These are phyloP conservation scores for Indicator indicator DNA, from an alignment of 2,113 vertebrate species.

Conservation along the genomic window DNA sequence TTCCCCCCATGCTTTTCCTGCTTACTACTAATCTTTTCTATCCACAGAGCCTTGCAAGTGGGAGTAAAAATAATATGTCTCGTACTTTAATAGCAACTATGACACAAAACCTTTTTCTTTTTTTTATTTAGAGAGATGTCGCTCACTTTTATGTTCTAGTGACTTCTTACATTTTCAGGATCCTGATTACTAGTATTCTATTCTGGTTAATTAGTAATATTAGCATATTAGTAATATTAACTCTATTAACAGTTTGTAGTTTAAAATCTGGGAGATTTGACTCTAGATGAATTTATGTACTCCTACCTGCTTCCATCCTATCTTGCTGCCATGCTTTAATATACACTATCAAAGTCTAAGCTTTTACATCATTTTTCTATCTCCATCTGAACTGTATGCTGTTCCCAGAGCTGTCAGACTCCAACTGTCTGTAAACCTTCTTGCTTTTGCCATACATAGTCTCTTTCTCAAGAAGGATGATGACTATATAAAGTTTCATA, in stretches of 20 bases:
- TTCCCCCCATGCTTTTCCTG: background rate
- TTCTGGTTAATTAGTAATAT: background rate
- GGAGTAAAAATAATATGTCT: background rate
- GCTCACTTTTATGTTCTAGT: background rate
- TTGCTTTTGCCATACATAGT: fast-evolving
- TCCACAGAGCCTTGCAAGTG: background rate
- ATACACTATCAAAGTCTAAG: background rate
- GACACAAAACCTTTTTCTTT: background rate
- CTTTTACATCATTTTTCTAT: background rate
- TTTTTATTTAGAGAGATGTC: background rate
- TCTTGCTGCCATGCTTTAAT: background rate
- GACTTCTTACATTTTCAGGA: background rate
- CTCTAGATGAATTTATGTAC: fast-evolving
- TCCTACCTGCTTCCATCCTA: background rate
- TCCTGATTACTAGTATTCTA: background rate
- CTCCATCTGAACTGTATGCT: background rate
- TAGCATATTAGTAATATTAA: background rate
- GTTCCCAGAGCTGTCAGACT: background rate
- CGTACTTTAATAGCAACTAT: background rate
- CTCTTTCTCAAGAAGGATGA: background rate
- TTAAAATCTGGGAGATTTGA: background rate
- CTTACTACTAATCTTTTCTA: constrained; percentile 11
- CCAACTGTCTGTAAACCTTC: background rate
- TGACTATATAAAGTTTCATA: background rate
- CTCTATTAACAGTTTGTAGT: background rate